Conservation (phyloP, 2,797 vertebrate species). For the Staurois parvus region DNA sequence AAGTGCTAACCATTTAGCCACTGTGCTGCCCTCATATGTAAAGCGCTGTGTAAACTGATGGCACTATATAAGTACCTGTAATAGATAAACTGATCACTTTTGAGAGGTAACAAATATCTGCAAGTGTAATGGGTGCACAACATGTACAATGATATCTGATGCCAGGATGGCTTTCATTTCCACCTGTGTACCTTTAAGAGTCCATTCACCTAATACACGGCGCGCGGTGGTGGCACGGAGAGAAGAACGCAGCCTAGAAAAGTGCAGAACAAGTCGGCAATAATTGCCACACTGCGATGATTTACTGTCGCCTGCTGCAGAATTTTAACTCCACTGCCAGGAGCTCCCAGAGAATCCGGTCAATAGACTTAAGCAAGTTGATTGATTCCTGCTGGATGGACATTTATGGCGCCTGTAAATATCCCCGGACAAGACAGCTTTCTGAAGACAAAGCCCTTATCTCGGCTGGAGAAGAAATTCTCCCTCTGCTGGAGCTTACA, state of each 20-base stretch:
- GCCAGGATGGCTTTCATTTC: too few species aligned
- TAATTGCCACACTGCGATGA: slow-evolving; percentile 21
- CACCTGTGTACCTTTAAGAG: neutral
- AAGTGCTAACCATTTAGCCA: too few species aligned
- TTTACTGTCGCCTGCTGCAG: slow-evolving; percentile 29
- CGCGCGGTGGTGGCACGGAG: neutral
- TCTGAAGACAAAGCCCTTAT: slow-evolving; percentile 23
- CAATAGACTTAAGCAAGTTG: slow-evolving; percentile 33
- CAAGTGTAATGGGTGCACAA: too few species aligned
- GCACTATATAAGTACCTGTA: too few species aligned
- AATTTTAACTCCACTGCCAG: slow-evolving; percentile 21
- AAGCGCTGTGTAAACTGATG: too few species aligned
- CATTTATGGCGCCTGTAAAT: slow-evolving; percentile 46
- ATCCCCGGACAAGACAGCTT: slow-evolving; percentile 32
- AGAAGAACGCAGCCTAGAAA: neutral
- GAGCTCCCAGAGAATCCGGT: slow-evolving; percentile 32
- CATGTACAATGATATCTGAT: too few species aligned
- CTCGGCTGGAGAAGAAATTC: neutral
- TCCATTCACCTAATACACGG: neutral
- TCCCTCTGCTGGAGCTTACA: neutral
- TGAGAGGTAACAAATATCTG: too few species aligned
- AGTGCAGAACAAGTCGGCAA: slow-evolving; percentile 6
- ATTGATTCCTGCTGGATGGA: slow-evolving; percentile 41
- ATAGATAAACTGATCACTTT: too few species aligned
- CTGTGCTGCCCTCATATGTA: too few species aligned